phyloP scores from a whole-genome alignment of 2,797 vertebrate species.

The Petrocephalus sullivani region DNA sequence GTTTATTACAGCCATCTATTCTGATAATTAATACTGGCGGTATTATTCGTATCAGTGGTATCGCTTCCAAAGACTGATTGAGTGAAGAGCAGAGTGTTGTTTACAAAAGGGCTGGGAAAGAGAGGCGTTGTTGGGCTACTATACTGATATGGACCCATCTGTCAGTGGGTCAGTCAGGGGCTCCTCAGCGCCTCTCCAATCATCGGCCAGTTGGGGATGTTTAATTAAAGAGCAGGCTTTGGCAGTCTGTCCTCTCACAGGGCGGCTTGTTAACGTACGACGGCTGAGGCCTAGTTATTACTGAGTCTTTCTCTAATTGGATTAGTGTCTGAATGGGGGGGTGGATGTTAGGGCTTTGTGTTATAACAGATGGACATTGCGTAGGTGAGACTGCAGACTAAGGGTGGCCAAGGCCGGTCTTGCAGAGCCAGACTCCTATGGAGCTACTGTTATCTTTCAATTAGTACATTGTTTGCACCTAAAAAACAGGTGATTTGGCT shows the following conservation, averaged over 20 bases:
- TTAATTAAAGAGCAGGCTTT: constrained; percentile 24
- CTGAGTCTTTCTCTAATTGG: not conserved
- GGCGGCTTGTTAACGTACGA: not conserved
- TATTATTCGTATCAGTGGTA: not conserved
- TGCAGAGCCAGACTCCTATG: not conserved
- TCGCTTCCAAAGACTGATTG: not conserved
- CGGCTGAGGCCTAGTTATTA: not conserved
- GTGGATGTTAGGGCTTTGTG: constrained; percentile 9
- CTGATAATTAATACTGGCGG: not conserved
- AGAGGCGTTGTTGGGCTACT: not conserved
- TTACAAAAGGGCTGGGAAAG: not conserved
- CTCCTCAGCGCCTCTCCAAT: constrained; percentile 5
- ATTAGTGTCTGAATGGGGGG: not conserved
- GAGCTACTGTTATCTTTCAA: constrained; percentile 1
- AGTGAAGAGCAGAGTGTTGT: not conserved
- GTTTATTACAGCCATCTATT: not conserved
- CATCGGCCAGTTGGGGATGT: not conserved
- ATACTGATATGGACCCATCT: constrained; percentile 14
- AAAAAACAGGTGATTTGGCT: not conserved
- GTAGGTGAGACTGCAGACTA: not conserved
- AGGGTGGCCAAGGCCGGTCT: not conserved
- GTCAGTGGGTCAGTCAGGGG: not conserved
- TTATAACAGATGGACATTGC: not conserved
- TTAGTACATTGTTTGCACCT: not conserved
- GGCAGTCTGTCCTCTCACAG: constrained; percentile 13